A percentile compares a stretch with the other conserved stretches of the same genome.
Evolutionary conservation across 2,888 invertebrate species (phyloP).

Genomic region (Apamea monoglypha): DNA sequence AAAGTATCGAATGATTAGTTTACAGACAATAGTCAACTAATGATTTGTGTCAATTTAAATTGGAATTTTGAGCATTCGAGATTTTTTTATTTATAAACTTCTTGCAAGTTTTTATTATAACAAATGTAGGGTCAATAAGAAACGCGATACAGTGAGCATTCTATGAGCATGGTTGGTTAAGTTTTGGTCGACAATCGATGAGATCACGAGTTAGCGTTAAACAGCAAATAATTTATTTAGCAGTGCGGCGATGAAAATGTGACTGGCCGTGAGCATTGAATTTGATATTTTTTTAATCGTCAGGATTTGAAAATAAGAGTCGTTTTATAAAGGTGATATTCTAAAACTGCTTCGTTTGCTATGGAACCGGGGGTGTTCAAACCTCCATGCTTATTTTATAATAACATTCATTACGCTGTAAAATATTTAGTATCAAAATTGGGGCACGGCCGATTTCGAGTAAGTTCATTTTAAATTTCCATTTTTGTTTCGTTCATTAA

Average conservation of each 20-base stretch:
- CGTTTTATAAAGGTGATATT: background rate
- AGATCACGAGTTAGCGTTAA: constrained; percentile 62
- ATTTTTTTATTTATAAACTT: background rate
- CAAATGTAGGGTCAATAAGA: constrained; percentile 55
- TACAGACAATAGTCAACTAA: constrained; percentile 55
- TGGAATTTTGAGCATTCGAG: constrained; percentile 45
- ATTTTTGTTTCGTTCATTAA: background rate
- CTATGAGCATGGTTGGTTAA: constrained; percentile 61
- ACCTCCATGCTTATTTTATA: background rate
- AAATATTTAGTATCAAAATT: background rate
- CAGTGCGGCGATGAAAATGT: constrained; percentile 60
- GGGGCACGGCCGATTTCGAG: background rate
- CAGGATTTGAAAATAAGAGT: constrained; percentile 48
- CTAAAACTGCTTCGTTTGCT: background rate
- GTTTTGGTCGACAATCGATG: constrained; percentile 65
- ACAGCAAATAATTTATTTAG: constrained; percentile 61
- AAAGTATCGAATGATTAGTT: constrained; percentile 47
- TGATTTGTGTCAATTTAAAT: constrained; percentile 35
- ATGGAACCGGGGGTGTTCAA: background rate
- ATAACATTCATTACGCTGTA: background rate
- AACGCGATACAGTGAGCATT: constrained; percentile 64
- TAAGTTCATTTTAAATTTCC: background rate
- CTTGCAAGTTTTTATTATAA: constrained; percentile 48
- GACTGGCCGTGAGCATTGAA: constrained; percentile 55
- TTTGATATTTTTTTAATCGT: constrained; percentile 39